Base-by-base conservation (phyloP, 2,888 invertebrate species). In the Xylota sylvarum region DNA sequence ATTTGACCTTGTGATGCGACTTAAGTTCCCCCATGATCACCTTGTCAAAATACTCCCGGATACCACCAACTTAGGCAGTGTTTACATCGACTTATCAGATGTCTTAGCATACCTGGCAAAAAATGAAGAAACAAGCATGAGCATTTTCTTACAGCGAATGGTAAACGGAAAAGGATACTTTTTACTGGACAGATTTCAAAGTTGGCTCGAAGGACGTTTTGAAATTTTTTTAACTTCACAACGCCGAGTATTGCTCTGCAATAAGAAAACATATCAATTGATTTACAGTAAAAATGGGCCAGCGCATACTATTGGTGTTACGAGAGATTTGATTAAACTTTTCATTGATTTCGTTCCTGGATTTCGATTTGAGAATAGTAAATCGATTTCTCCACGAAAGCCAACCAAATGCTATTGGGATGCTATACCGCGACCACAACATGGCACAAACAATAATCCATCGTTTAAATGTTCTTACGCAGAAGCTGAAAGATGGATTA, bases 321-420 rank as follows among this genome's bases (percentile, higher is more conserved):
- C 0, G 4, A 19, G n/a, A 7, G 14, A 10, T 10, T 0, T 5
- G 4, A 0, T 14, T 7, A 5, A 10, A 19, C 0, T 9, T 5
- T 62, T 85, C 0, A 58, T 85, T 70, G 85, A 85, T 56, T 48
- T 85, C 27, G 85, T 85, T 52, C 85, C 85, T 9, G 85, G 37
- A 9, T 76, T 85, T 65, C 32, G 14, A 9, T 80, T 85, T 17
- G 6, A 10, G 0, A 7, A 1, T 4, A 46, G 5, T 4, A 50
- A 55, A 27, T 10, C 40, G 0, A n/a, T n/a, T 19, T 50, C 30
- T 4, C 3, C 2, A 19, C 55, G 48, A 9, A 5, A n/a, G 5
- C 2, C 10, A 4, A 50, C 35, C 27, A 9, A 46, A 0, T 9
- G 7, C 0, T 35, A 4, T 12, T 84, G 80, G 80, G 56, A 69